A percentile compares a stretch with the other conserved stretches of the same genome.
Evolutionary conservation across 2,888 invertebrate genomes (phyloP).

Genomic region (Drosophila ezoana): DNA sequence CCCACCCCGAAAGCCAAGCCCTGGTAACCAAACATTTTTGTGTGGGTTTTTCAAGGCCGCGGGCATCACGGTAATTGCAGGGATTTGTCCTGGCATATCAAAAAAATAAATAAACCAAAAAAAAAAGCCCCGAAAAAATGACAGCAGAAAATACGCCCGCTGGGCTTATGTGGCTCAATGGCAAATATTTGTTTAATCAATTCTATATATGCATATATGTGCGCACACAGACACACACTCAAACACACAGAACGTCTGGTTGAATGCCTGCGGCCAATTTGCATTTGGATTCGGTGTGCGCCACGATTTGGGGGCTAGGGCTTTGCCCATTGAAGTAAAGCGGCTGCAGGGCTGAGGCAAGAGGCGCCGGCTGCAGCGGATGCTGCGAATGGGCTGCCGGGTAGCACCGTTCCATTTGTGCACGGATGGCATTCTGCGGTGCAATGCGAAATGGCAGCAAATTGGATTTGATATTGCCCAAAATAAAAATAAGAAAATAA

Average conservation of each 20-base stretch:
- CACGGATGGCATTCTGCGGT: conserved; percentile 35
- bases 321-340: conserved; percentile 9
- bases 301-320: conserved; percentile 36
- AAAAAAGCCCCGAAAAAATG: neutral
- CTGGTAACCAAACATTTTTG: neutral
- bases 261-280: conserved; percentile 75
- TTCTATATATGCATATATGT: conserved; percentile 46
- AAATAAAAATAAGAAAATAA: neutral
- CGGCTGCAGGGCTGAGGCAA: conserved; percentile 6
- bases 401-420: conserved; percentile 40
- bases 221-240: conserved; percentile 9
- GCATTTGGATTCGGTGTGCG: conserved; percentile 60
- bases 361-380: neutral
- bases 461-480: conserved; percentile 56
- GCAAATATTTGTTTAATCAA: conserved; percentile 78
- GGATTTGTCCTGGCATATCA: conserved; percentile 54
- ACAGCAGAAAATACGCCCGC: conserved; percentile 18
- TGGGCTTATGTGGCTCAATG: conserved; percentile 52
- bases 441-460: conserved; percentile 68
- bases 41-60: conserved; percentile 58
- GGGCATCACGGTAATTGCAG: conserved; percentile 75
- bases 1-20: neutral
- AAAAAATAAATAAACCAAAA: conserved; percentile 9
- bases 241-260: conserved; percentile 32
- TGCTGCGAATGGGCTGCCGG: neutral